A percentile compares a stretch with the other conserved stretches of the same genome.
Conservation (phyloP, 2,797 vertebrate genomes). For the Remorina albescens region DNA sequence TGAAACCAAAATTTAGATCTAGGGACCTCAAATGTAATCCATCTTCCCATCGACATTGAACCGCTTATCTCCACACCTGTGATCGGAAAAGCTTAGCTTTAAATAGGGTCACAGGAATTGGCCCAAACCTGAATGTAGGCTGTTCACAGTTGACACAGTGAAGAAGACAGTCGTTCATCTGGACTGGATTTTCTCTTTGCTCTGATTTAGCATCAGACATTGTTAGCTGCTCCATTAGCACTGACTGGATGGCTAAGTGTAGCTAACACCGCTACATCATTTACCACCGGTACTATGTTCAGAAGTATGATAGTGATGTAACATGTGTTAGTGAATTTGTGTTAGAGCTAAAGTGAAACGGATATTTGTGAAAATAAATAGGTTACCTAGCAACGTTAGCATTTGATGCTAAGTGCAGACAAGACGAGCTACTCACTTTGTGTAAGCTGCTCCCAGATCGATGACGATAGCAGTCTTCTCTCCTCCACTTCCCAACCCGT, state of each 20-base stretch:
- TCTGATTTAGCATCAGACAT: slow-evolving; percentile 8
- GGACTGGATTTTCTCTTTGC: background rate
- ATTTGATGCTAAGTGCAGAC: slow-evolving; percentile 27
- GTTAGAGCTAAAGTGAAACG: accelerated
- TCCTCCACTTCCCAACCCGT: slow-evolving; percentile 94
- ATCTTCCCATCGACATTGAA: background rate
- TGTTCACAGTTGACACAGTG: background rate
- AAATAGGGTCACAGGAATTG: accelerated
- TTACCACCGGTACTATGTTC: accelerated
- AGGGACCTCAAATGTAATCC: background rate
- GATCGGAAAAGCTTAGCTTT: background rate
- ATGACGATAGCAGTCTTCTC: slow-evolving; percentile 98
- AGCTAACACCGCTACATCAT: background rate
- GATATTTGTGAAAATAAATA: background rate
- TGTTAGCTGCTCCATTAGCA: slow-evolving; percentile 12
- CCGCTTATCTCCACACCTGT: background rate
- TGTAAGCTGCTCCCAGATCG: slow-evolving; percentile 95
- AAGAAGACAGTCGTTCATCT: background rate
- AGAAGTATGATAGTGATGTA: no score
- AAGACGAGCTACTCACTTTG: slow-evolving; percentile 90
- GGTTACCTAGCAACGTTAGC: slow-evolving; percentile 5
- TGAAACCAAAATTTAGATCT: background rate
- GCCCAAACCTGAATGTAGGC: accelerated
- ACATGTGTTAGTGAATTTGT: accelerated
- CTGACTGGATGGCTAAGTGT: background rate